Evolutionary conservation across 2,797 vertebrate species (phyloP), one percentile per base, ranked within the genome.

Genomic region (Heteromormyrus szaboi): DNA sequence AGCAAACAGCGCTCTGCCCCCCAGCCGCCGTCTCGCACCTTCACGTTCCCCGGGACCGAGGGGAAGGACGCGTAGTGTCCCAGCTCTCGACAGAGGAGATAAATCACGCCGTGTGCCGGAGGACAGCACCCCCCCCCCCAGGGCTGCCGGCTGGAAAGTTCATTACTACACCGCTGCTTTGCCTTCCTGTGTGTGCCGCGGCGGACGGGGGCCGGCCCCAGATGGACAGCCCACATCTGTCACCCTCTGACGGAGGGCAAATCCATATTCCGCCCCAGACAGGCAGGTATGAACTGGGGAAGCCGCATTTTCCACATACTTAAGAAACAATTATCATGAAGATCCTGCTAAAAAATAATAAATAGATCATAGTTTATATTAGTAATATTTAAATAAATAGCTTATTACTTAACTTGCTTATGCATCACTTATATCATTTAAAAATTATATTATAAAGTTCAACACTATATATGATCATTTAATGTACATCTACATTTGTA

Each of bases 11-110:
- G 44, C 3, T 9, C 46, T n/a, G 81, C 81, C 81, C 81, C 79
- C 81, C 41, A 46, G 46, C 81, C 44, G 4, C 17, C n/a, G 81
- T 50, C 81, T 84, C 41, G n/a, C 81, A 84, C 81, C 81, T 41
- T 12, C 44, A 59, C 95, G 96, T 96, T 96, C 96, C 94, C 94
- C 93, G 95, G 95, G 96, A 97, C 95, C 96, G 93, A 95, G 94
- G 81, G 95, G 96, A 97, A 99, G 97, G 97, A 97, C 97, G 97
- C 97, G 97, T 97, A 96, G 97, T 97, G 97, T 98, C 97, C 97
- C 98, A 97, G 96, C 96, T 97, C 96, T 97, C 98, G 97, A 99
- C 97, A 98, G 97, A 97, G 96, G 96, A 98, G 97, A 99, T 99
- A 99, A 99, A 99, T 99, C 98, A 99, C 96, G 94, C 93, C 93